Conservation (phyloP, 2,888 invertebrate species). For the Galerucella calmariensis region DNA sequence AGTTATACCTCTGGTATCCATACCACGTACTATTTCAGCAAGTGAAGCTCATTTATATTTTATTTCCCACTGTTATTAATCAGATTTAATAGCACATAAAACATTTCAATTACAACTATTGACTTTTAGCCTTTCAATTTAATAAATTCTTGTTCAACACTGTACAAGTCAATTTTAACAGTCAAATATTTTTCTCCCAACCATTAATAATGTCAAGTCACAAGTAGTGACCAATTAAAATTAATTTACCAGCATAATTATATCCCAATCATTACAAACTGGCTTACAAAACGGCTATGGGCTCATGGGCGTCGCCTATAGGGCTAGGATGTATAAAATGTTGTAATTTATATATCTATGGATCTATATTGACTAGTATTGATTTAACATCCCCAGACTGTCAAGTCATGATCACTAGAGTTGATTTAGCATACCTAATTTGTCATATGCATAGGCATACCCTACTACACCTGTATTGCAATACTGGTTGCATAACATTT, state of each 20-base stretch:
- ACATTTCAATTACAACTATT: neutral
- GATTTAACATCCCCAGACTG: too few species aligned
- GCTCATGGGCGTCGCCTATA: neutral
- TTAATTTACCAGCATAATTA: slow-evolving; percentile 11
- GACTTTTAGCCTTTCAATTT: neutral
- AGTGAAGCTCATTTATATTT: neutral
- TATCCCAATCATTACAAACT: slow-evolving; percentile 6
- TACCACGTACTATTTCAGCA: too few species aligned
- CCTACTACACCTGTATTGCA: too few species aligned
- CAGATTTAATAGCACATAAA: neutral
- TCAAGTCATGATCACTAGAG: too few species aligned
- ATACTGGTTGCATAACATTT: too few species aligned
- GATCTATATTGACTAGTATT: too few species aligned
- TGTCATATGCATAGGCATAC: too few species aligned
- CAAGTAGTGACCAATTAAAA: slow-evolving; percentile 12
- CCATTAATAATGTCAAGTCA: neutral
- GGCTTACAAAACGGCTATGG: neutral
- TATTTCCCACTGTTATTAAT: neutral
- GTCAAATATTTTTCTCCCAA: neutral
- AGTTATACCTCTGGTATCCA: too few species aligned
- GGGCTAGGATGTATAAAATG: too few species aligned
- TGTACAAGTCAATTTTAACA: slow-evolving; percentile 1
- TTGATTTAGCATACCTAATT: too few species aligned
- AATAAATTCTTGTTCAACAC: slow-evolving; percentile 1
- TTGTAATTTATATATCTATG: too few species aligned